Evolutionary conservation across 2,797 vertebrate species (phyloP).

Genomic region (Nannoperca obscura): DNA sequence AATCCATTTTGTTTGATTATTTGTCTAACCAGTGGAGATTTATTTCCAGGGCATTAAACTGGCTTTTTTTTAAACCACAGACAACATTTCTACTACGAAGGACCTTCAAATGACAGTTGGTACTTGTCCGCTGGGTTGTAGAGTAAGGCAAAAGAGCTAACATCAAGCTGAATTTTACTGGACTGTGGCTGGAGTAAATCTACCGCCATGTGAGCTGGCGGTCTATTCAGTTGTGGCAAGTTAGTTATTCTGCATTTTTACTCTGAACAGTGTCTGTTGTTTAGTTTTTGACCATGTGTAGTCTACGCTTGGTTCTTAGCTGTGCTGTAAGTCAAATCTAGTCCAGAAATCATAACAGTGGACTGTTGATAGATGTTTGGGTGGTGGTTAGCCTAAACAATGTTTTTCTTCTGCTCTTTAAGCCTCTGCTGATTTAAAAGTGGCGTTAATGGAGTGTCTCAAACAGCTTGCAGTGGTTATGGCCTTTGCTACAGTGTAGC

Average conservation of each 20-base stretch:
- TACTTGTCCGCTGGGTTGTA: slow-evolving; percentile 29
- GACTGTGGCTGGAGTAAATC: slow-evolving; percentile 27
- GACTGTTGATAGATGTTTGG: slow-evolving; percentile 21
- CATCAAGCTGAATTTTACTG: slow-evolving; percentile 37
- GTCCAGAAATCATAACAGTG: background rate
- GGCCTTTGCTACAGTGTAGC: slow-evolving; percentile 23
- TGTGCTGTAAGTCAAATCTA: slow-evolving; percentile 19
- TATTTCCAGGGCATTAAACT: background rate
- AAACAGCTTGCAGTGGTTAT: slow-evolving; percentile 17
- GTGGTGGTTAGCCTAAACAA: slow-evolving; percentile 16
- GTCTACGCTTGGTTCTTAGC: background rate
- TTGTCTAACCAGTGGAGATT: slow-evolving; percentile 20
- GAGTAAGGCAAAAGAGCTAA: slow-evolving; percentile 29
- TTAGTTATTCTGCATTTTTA: slow-evolving; percentile 11
- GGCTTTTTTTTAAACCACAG: slow-evolving; percentile 20
- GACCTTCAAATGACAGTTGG: slow-evolving; percentile 20
- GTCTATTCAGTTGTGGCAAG: slow-evolving; percentile 10
- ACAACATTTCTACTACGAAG: slow-evolving; percentile 45
- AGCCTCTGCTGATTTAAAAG: slow-evolving; percentile 38
- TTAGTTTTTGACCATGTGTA: background rate
- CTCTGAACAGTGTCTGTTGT: slow-evolving; percentile 10
- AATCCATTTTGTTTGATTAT: background rate
- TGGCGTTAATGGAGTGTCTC: slow-evolving; percentile 31
- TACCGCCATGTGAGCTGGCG: background rate
- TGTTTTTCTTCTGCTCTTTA: slow-evolving; percentile 15